Evolutionary conservation across 2,888 invertebrate genomes (phyloP).

Genomic region (Linnaemya vulpina): DNA sequence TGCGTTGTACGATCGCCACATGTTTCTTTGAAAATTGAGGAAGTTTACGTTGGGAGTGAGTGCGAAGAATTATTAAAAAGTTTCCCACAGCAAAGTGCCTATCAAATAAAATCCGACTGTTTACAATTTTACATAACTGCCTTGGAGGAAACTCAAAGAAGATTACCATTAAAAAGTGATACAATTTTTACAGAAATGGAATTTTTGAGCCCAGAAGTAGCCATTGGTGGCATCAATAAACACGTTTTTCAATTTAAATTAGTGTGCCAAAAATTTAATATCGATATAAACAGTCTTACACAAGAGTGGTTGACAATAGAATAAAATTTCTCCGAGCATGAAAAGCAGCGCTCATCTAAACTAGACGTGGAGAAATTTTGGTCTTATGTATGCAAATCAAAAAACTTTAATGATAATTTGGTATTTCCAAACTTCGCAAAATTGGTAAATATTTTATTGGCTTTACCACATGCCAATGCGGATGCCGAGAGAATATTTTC

Average conservation of each 20-base stretch:
- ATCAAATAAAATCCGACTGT: slow-evolving; percentile 46
- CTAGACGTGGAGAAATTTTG: slow-evolving; percentile 45
- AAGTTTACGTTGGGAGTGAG: slow-evolving; percentile 35
- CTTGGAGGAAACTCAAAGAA: not conserved
- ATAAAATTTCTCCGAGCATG: slow-evolving; percentile 33
- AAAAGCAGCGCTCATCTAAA: slow-evolving; percentile 4
- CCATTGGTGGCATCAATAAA: not conserved
- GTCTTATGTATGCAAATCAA: slow-evolving; percentile 9
- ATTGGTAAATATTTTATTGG: too few species aligned
- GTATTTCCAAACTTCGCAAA: too few species aligned
- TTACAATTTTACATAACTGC: too few species aligned
- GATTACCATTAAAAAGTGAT: slow-evolving; percentile 15
- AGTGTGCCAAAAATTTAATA: slow-evolving; percentile 24
- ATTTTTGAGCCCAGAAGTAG: slow-evolving; percentile 17
- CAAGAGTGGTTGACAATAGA: slow-evolving; percentile 54
- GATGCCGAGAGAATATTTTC: too few species aligned
- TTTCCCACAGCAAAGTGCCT: slow-evolving; percentile 5
- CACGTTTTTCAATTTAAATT: slow-evolving; percentile 13
- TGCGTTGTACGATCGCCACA: too few species aligned
- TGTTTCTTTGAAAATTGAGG: slow-evolving; percentile 23
- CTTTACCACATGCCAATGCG: too few species aligned
- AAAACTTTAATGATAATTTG: too few species aligned
- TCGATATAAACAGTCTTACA: slow-evolving; percentile 2
- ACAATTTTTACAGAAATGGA: slow-evolving; percentile 38
- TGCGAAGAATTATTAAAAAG: slow-evolving; percentile 35